These are phyloP conservation scores for Nothura maculosa DNA, from an alignment of 2,797 vertebrate genomes.

Conservation along the genomic window DNA sequence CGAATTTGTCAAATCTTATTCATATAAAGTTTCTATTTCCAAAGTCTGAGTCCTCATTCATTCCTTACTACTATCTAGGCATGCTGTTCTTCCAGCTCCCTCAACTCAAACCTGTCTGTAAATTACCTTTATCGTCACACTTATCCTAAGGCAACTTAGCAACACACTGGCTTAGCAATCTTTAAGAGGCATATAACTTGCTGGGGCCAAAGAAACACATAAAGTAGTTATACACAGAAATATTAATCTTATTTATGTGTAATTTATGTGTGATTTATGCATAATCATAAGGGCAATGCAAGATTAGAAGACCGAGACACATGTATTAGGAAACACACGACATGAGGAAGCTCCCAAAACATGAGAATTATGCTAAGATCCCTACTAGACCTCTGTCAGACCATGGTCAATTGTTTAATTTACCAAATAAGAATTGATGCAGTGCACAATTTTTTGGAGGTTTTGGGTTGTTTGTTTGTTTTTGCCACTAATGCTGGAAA, in stretches of 20 bases:
- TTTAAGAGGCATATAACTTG: background rate
- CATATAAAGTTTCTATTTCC: background rate
- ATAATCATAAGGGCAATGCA: background rate
- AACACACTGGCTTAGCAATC: background rate
- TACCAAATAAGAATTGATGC: background rate
- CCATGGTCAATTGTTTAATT: background rate
- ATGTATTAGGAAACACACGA: background rate
- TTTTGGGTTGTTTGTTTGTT: too few species aligned
- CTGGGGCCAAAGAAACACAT: background rate
- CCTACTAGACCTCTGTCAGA: background rate
- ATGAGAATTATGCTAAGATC: background rate
- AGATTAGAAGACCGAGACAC: accelerated
- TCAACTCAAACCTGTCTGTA: background rate
- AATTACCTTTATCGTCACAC: background rate
- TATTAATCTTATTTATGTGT: background rate
- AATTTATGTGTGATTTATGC: background rate
- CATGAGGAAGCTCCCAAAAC: background rate
- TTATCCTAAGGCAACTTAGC: background rate
- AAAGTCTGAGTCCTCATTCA: background rate
- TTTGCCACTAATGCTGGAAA: background rate
- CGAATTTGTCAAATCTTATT: background rate
- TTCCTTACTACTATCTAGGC: background rate
- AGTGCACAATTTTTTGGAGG: background rate
- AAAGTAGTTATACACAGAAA: background rate
- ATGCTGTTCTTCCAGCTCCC: background rate